Conservation (phyloP, 2,888 invertebrate genomes). For the Diploptera punctata region DNA sequence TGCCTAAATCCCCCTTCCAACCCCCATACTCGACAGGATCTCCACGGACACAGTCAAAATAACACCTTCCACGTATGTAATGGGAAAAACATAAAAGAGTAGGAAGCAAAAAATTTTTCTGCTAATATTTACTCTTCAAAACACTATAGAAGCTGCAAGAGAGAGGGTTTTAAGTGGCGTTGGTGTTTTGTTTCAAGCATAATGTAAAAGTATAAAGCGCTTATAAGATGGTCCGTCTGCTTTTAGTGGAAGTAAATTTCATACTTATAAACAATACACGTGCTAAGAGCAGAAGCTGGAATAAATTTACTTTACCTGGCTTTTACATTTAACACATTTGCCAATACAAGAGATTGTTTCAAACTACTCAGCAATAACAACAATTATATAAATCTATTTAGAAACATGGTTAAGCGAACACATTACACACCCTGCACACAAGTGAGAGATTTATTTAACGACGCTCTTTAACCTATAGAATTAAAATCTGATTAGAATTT, state of each 20-base stretch:
- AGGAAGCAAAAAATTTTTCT: neutral
- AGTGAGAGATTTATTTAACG: no score
- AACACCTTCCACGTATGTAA: neutral
- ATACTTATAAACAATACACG: neutral
- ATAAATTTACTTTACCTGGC: no score
- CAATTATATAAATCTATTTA: no score
- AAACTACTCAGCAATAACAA: no score
- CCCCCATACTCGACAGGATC: neutral
- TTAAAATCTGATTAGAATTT: no score
- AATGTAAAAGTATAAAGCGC: neutral
- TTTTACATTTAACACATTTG: no score
- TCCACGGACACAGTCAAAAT: slow-evolving; percentile 16
- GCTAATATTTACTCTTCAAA: slow-evolving; percentile 11
- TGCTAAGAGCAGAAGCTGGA: neutral
- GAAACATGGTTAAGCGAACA: no score
- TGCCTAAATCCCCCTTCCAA: neutral
- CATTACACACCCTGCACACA: no score
- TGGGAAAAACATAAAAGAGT: slow-evolving; percentile 1
- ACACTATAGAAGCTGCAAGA: neutral
- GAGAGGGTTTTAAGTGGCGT: neutral
- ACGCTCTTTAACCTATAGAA: no score
- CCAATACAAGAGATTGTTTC: no score
- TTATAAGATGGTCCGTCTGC: neutral
- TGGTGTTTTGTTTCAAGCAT: neutral
- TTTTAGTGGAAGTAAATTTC: neutral